These are phyloP conservation scores for Catamblyrhynchus diadema DNA, from an alignment of 2,797 vertebrate species.

Conservation along the genomic window DNA sequence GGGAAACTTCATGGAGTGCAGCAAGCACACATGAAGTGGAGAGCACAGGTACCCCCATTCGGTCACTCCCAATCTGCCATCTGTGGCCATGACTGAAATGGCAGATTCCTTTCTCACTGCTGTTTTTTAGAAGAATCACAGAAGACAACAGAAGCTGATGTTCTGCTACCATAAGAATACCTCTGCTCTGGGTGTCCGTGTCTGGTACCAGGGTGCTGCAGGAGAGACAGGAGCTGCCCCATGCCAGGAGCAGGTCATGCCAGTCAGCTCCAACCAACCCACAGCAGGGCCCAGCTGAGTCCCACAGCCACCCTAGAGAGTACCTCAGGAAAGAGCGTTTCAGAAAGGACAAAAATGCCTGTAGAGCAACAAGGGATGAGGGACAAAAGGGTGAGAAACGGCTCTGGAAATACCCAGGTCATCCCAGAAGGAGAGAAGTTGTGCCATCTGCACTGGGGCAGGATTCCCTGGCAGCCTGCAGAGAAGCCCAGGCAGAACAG, in stretches of 20 bases:
- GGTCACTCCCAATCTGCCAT: rapidly evolving
- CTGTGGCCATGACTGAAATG: neutral
- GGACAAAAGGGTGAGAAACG: neutral
- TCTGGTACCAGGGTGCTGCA: neutral
- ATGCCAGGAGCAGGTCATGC: rapidly evolving
- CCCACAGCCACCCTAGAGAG: rapidly evolving
- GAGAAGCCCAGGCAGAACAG: neutral
- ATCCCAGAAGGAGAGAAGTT: rapidly evolving
- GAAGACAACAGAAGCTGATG: neutral
- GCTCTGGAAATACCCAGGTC: neutral
- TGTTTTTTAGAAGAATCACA: neutral
- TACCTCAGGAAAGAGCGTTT: rapidly evolving
- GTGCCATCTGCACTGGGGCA: neutral
- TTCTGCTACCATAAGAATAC: neutral
- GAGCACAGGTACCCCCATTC: rapidly evolving
- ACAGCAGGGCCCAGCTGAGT: neutral
- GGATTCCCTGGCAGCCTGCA: rapidly evolving
- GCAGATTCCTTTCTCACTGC: neutral
- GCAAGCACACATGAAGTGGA: rapidly evolving
- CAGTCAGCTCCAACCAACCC: neutral
- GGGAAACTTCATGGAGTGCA: neutral
- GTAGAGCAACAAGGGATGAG: neutral
- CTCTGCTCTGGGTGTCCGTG: neutral
- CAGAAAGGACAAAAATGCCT: neutral
- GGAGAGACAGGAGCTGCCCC: rapidly evolving